Percentiles rank a stretch among this genome's conserved stretches.
Conservation (phyloP, 2,113 vertebrate species). For the Morone saxatilis region DNA sequence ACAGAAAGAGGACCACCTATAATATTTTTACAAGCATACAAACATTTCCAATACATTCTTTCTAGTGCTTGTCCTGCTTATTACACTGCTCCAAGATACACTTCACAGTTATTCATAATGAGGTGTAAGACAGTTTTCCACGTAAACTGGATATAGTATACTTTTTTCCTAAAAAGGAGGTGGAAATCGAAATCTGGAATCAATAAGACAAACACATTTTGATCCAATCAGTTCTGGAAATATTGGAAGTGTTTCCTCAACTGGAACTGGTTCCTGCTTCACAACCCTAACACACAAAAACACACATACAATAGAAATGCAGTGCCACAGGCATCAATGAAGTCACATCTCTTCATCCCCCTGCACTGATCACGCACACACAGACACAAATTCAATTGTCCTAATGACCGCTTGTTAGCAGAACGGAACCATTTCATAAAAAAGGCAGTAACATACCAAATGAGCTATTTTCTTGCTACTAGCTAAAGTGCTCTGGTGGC, state of each 20-base stretch:
- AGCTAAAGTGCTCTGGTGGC: slow-evolving; percentile 57
- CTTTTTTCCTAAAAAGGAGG: slow-evolving; percentile 1
- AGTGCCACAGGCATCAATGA: slow-evolving; percentile 55
- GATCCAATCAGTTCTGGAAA: slow-evolving; percentile 56
- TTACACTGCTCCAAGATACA: slow-evolving; percentile 23
- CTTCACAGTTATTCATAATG: slow-evolving; percentile 7
- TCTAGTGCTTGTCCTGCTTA: slow-evolving; percentile 4
- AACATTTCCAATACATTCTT: slow-evolving; percentile 23
- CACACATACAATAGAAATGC: slow-evolving; percentile 25
- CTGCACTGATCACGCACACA: slow-evolving; percentile 57
- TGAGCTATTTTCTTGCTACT: slow-evolving; percentile 68
- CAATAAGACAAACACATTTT: slow-evolving; percentile 61
- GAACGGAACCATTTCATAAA: slow-evolving; percentile 70
- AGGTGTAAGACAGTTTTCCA: background rate
- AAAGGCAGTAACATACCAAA: slow-evolving; percentile 61
- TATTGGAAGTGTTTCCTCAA: slow-evolving; percentile 52
- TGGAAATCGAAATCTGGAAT: slow-evolving; percentile 49
- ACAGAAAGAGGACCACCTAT: slow-evolving; percentile 37
- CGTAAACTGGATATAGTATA: slow-evolving; percentile 8
- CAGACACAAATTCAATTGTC: slow-evolving; percentile 80
- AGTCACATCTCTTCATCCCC: slow-evolving; percentile 52
- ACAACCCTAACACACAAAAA: slow-evolving; percentile 27
- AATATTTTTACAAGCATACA: slow-evolving; percentile 34
- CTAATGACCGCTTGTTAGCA: slow-evolving; percentile 78
- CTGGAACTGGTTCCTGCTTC: slow-evolving; percentile 42